These are phyloP conservation scores for Neocrepidodera transversa DNA, from an alignment of 2,888 invertebrate species.

Conservation along the genomic window DNA sequence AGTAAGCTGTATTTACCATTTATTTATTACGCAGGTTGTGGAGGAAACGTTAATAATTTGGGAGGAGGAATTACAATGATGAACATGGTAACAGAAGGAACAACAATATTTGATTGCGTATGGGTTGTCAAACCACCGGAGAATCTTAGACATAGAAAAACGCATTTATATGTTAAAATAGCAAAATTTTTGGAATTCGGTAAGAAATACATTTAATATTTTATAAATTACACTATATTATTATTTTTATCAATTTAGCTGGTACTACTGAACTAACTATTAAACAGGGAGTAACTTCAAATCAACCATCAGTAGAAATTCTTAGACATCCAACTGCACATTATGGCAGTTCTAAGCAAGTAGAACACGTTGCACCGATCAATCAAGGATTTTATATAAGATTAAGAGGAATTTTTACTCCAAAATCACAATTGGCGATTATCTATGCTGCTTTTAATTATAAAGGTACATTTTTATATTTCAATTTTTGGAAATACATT, in stretches of 20 bases:
- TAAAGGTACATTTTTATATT: slow-evolving; percentile 62
- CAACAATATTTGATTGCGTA: slow-evolving; percentile 71
- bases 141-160: slow-evolving; percentile 70
- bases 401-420: slow-evolving; percentile 69
- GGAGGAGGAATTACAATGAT: slow-evolving; percentile 80
- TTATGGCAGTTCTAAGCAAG: slow-evolving; percentile 51
- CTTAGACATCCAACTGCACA: slow-evolving; percentile 63
- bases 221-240: no score
- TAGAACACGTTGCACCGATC: slow-evolving; percentile 69
- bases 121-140: slow-evolving; percentile 75
- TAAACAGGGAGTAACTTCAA: slow-evolving; percentile 73
- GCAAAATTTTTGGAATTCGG: slow-evolving; percentile 54
- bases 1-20: no score
- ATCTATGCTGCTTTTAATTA: slow-evolving; percentile 76
- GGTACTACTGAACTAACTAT: slow-evolving; percentile 69
- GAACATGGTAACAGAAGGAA: slow-evolving; percentile 69
- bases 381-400: slow-evolving; percentile 74
- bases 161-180: slow-evolving; percentile 70
- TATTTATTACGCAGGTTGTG: slow-evolving; percentile 67
- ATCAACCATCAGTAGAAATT: slow-evolving; percentile 66
- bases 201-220: slow-evolving; percentile 26
- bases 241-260: slow-evolving; percentile 53
- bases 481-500: not conserved
- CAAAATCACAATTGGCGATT: slow-evolving; percentile 70
- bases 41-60: slow-evolving; percentile 73